Percentiles rank a stretch among this genome's conserved stretches.
Evolutionary conservation across 1,140 invertebrate genomes (phyloP).

Genomic region (Leptopilina clavipes): DNA sequence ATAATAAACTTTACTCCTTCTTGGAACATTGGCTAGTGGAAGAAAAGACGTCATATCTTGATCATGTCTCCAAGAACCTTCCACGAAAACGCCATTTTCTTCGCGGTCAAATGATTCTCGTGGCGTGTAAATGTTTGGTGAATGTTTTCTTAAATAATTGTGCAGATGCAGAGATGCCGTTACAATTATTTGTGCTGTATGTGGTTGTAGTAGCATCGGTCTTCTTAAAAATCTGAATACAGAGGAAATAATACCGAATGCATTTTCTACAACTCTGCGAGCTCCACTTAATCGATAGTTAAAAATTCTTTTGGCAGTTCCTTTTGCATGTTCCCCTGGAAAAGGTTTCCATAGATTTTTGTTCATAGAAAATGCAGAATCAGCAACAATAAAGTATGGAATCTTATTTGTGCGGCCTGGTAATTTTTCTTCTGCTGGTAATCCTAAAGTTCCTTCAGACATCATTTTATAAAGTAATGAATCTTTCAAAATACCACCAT

Average conservation of each 20-base stretch:
- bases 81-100: neutral
- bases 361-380: no score
- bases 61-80: no score
- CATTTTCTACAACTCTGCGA: neutral
- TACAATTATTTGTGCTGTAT: neutral
- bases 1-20: no score
- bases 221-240: neutral
- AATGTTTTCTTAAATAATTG: constrained; percentile 2
- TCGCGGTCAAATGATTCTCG: neutral
- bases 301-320: neutral
- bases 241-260: neutral
- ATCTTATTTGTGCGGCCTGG: no score
- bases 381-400: no score
- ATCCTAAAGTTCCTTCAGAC: no score
- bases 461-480: no score
- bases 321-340: no score
- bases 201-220: neutral
- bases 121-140: neutral
- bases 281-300: neutral
- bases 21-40: no score
- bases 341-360: no score
- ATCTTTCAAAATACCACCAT: constrained; percentile 53
- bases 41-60: no score
- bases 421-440: no score
- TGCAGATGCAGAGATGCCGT: neutral